Percentiles rank a stretch among this genome's conserved stretches.
phyloP scores from a whole-genome alignment of 2,113 vertebrate genomes.

The Xyliphius kryptos region DNA sequence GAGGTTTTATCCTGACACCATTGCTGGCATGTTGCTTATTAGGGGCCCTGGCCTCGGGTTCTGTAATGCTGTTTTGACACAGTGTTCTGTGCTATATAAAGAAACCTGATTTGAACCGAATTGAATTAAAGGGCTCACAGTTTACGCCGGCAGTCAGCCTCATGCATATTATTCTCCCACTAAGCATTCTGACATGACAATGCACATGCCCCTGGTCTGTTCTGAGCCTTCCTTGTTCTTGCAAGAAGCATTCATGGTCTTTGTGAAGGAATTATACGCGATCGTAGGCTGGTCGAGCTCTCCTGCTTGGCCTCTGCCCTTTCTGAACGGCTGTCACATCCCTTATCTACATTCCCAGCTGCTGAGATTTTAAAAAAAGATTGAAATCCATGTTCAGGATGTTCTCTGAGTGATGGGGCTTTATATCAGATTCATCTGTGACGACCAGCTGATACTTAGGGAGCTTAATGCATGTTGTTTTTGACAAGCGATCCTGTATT shows the following conservation, averaged over 20 bases:
- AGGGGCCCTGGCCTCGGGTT: no score
- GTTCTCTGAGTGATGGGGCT: neutral
- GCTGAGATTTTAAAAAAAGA: neutral
- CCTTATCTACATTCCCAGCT: neutral
- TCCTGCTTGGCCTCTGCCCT: neutral
- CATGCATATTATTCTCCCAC: neutral
- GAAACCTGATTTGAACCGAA: neutral
- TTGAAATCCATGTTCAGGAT: neutral
- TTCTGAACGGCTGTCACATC: neutral
- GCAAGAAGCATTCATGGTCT: neutral
- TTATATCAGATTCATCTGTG: no score
- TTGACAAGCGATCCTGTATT: neutral
- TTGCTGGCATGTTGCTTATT: no score
- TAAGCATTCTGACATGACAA: neutral
- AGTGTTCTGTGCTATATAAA: neutral
- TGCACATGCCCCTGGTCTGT: neutral
- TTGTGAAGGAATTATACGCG: neutral
- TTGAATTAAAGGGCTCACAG: neutral
- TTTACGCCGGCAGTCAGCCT: neutral
- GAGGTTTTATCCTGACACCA: no score
- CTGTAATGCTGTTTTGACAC: no score
- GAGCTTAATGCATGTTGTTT: neutral
- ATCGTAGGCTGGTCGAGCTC: neutral
- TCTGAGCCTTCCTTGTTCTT: neutral
- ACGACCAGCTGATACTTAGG: neutral